A percentile compares a stretch with the other conserved stretches of the same genome.
These are phyloP conservation scores for Ammospiza caudacuta DNA, from an alignment of 2,113 vertebrate genomes.

Conservation along the genomic window DNA sequence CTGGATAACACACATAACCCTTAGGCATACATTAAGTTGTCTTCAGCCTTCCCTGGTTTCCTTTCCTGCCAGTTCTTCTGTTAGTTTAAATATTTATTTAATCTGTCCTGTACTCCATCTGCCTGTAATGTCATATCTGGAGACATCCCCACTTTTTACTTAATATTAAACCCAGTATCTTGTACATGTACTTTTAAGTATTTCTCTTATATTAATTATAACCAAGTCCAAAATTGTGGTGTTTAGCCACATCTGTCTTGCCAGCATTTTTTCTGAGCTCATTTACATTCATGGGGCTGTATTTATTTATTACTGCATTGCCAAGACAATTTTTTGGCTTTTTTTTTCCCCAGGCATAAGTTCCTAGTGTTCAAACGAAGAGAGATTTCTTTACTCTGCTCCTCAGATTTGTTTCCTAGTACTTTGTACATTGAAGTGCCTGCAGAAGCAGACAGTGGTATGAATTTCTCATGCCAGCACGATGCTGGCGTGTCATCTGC, in stretches of 20 bases:
- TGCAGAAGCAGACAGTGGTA: background rate
- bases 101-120: slow-evolving; percentile 3
- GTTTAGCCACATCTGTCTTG: background rate
- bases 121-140: background rate
- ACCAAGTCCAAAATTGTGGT: background rate
- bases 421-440: background rate
- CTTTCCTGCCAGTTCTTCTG: slow-evolving; percentile 49
- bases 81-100: slow-evolving; percentile 62
- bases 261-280: background rate
- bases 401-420: background rate
- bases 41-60: slow-evolving; percentile 40
- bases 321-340: background rate
- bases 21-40: slow-evolving; percentile 52
- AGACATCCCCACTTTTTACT: background rate
- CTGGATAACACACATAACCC: slow-evolving; percentile 33
- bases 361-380: background rate
- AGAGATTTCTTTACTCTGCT: background rate
- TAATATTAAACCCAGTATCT: background rate
- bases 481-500: background rate
- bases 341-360: background rate
- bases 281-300: background rate
- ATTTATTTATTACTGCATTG: background rate
- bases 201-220: background rate
- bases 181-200: background rate
- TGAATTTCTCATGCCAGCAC: background rate